A percentile compares a stretch with the other conserved stretches of the same genome.
Evolutionary conservation across 2,888 invertebrate genomes (phyloP).

Genomic region (Bombylius discolor): DNA sequence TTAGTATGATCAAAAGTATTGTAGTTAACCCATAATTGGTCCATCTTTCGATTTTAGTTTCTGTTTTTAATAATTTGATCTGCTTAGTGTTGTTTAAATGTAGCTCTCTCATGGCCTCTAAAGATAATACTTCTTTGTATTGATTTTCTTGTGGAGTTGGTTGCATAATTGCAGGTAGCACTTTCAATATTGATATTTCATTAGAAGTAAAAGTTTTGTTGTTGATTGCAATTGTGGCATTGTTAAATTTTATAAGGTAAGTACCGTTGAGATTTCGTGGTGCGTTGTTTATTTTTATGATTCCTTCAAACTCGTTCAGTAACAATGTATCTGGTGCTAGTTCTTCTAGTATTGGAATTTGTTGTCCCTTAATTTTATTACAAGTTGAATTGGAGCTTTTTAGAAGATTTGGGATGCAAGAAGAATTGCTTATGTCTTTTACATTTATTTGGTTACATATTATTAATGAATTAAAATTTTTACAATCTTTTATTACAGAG

Average conservation of each 20-base stretch:
- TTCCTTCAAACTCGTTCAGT: conserved; percentile 10
- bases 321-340: conserved; percentile 9
- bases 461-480: conserved; percentile 8
- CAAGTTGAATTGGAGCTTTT: conserved; percentile 10
- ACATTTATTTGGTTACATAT: conserved; percentile 10
- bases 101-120: conserved; percentile 10
- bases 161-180: conserved; percentile 13
- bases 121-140: conserved; percentile 10
- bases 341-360: conserved; percentile 11
- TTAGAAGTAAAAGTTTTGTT: conserved; percentile 5
- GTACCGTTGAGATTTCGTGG: not conserved
- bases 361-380: conserved; percentile 8
- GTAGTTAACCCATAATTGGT: not conserved
- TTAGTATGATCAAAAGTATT: not conserved
- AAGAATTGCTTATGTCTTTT: conserved; percentile 8
- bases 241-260: conserved; percentile 4
- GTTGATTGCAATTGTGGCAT: conserved; percentile 8
- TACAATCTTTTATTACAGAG: conserved; percentile 10
- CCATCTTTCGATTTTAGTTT: not conserved
- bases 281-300: not conserved
- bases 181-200: conserved; percentile 5
- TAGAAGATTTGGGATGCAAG: conserved; percentile 12
- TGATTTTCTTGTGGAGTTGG: conserved; percentile 4
- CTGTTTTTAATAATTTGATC: not conserved
- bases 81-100: conserved; percentile 9